Base-by-base conservation (phyloP, 2,797 vertebrate species). In the Vireo griseus region DNA sequence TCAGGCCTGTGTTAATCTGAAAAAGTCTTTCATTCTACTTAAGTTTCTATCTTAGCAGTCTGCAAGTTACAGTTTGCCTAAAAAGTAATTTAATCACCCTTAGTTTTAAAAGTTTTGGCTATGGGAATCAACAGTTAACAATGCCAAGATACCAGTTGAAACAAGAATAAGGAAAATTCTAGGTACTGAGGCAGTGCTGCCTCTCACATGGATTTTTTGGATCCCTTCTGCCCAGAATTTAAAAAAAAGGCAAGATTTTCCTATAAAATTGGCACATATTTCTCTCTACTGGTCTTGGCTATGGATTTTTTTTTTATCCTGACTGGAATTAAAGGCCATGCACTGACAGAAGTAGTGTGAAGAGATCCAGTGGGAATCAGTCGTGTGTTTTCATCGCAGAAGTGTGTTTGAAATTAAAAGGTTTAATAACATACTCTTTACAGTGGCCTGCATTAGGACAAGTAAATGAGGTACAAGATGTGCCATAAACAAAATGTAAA, bases 401-500 rank as follows among this genome's bases (percentile, higher is more conserved):
- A 81, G 31, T 58, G 66, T 75, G 67, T 73, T 88, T 79, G 58
- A 94, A 97, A 95, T 93, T 63, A 94, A 84, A 95, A 91, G 20
- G 52, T 92, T 94, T 79, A 96, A 94, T 93, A 93, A 67, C 28
- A 54, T 39, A 44, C 71, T 84, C 44, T 77, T 92, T 80, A 81
- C 19, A 40, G 47, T 88, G 48, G 57, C 44, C 80, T 91, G 61
- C 39, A 45, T 82, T 80, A 93, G 69, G 59, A 83, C 48, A 72
- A 90, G 69, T 73, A 82, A 94, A 78, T 71, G 8, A 3, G 84
- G 35, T 83, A 50, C 17, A 67, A 82, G 51, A 47, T 73, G 67
- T 72, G 21, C 20, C 69, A 86, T 66, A 57, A 88, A 68, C 62
- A 65, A 67, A 93, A 31, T 13, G 11, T 48, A 58, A 94, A 20